These are phyloP conservation scores for Melanerpes aurifrons DNA, from an alignment of 2,113 vertebrate genomes.

Conservation along the genomic window DNA sequence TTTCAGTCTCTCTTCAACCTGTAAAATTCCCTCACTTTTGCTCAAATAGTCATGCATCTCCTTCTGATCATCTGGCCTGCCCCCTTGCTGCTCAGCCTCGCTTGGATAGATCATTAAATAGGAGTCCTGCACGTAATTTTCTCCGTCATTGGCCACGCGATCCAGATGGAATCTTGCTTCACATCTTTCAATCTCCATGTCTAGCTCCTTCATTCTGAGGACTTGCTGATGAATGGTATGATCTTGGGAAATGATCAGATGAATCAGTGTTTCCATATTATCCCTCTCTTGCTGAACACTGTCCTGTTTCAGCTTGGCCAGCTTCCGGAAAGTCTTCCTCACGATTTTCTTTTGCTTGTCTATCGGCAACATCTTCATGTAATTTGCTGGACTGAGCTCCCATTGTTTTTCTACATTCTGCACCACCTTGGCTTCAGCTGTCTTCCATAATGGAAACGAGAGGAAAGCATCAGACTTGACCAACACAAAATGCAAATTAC, in stretches of 20 bases:
- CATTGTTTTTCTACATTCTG: slow-evolving; percentile 79
- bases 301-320: slow-evolving; percentile 90
- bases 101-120: slow-evolving; percentile 60
- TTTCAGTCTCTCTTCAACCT: slow-evolving; percentile 84
- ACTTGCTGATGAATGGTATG: slow-evolving; percentile 93
- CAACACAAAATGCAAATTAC: slow-evolving; percentile 88
- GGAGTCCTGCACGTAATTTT: slow-evolving; percentile 77
- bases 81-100: slow-evolving; percentile 54
- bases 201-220: slow-evolving; percentile 86
- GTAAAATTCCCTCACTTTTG: slow-evolving; percentile 78
- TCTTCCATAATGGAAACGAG: slow-evolving; percentile 80
- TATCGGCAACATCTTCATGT: slow-evolving; percentile 83
- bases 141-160: slow-evolving; percentile 72
- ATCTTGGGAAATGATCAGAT: slow-evolving; percentile 93
- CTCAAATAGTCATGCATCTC: slow-evolving; percentile 77
- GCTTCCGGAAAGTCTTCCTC: slow-evolving; percentile 91
- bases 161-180: slow-evolving; percentile 78
- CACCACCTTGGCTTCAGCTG: slow-evolving; percentile 78
- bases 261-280: slow-evolving; percentile 87
- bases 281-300: slow-evolving; percentile 77
- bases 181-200: slow-evolving; percentile 85
- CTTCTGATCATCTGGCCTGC: slow-evolving; percentile 41
- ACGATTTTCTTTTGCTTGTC: slow-evolving; percentile 94
- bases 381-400: slow-evolving; percentile 82
- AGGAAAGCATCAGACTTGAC: slow-evolving; percentile 89